Evolutionary conservation across 2,888 invertebrate genomes (phyloP), one percentile per base, ranked within the genome.

Genomic region (Steinernema carpocapsae): DNA sequence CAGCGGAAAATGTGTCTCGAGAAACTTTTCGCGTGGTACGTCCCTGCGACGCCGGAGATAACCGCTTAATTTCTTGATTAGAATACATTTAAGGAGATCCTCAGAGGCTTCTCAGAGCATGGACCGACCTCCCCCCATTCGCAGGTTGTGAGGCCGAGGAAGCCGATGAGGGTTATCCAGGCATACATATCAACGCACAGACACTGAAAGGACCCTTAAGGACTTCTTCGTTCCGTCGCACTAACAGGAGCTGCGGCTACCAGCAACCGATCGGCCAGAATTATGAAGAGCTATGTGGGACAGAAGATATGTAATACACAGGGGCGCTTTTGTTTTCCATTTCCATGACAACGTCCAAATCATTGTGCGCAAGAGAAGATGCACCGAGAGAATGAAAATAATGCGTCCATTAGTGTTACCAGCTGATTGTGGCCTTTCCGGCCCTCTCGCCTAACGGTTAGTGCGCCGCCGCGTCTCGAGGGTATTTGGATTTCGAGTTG

Each of bases 311-410:
- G 64, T 17, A 7, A 14, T 32, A 64, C 29, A 32, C 29, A 29
- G 32, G 37, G 64, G 22, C 29, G 64, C 64, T 32, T 32, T 64
- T 64, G 64, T 64, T 32, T 26, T 37, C 29, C 32, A 64, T 64
- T 64, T 32, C 64, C 64, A 64, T 64, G 64, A 64, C 64, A 64
- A 64, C 64, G 64, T 22, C 56, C 22, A 32, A 32, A 32, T 26
- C 32, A 32, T 6, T 32, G 12, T 32, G 64, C 64, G 64, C 64
- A 1, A 37, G 37, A 37, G 52, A 12, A 26, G 64, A 26, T 64
- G 64, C 32, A 64, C 64, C 64, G 64, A 64, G 37, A 37, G 64
- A 64, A 64, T 64, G 64, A 32, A 64, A 17, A 64, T 64, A 64
- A 64, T 64, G 64, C 29, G 37, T 26, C 56, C 19, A 64, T 64